Evolutionary conservation across 2,113 vertebrate genomes (phyloP).

Genomic region (Apus apus): DNA sequence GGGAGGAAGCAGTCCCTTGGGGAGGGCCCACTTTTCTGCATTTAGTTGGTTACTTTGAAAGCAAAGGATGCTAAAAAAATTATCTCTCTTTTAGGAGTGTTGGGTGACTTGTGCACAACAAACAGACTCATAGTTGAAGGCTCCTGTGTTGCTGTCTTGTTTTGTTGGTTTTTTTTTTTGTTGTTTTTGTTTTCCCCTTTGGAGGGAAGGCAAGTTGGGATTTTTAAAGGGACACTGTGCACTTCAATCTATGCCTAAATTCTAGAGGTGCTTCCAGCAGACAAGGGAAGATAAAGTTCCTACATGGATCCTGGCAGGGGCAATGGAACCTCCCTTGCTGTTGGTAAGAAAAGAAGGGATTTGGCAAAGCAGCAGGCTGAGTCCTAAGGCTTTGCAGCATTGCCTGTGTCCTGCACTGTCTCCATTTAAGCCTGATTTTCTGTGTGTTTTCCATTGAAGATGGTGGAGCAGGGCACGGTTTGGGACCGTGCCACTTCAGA

Average conservation of each 20-base stretch:
- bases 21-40: constrained; percentile 47
- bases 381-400: not conserved
- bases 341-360: not conserved
- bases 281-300: not conserved
- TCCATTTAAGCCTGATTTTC: not conserved
- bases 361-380: not conserved
- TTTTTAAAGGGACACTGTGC: not conserved
- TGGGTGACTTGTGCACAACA: constrained; percentile 31
- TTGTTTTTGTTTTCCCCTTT: not conserved
- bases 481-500: too few relatives aligned
- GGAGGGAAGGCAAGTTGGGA: not conserved
- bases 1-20: constrained; percentile 41
- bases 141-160: not conserved
- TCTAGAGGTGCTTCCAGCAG: not conserved
- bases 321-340: not conserved
- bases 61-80: constrained; percentile 61
- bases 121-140: not conserved
- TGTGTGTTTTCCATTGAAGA: not conserved
- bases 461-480: not conserved
- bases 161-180: not conserved
- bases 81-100: constrained; percentile 27
- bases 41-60: constrained; percentile 64
- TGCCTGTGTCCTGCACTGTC: not conserved
- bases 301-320: not conserved
- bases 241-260: not conserved